Evolutionary conservation across 64 coral and sea anemone species (phyloP).

Genomic region (Stichodactyla mertensii): DNA sequence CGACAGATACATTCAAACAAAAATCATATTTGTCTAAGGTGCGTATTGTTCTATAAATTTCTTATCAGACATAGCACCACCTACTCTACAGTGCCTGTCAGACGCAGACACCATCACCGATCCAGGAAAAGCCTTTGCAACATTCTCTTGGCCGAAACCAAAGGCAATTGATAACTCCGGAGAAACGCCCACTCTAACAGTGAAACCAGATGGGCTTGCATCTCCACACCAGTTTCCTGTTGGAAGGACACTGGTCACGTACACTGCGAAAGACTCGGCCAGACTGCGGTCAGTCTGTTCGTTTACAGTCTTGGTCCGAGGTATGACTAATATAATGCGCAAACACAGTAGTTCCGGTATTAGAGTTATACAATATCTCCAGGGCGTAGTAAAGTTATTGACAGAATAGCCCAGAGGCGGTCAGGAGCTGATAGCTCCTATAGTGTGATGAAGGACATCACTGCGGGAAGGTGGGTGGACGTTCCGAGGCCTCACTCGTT

Average conservation of each 20-base stretch:
- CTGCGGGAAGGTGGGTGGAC: no score
- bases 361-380: no score
- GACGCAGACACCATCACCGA: constrained; percentile 5
- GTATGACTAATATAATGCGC: not conserved
- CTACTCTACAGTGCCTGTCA: constrained; percentile 17
- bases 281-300: constrained; percentile 8
- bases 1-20: not conserved
- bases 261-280: constrained; percentile 22
- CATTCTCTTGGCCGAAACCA: constrained; percentile 14
- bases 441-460: no score
- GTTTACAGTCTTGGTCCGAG: constrained; percentile 21
- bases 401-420: no score
- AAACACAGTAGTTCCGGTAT: not conserved
- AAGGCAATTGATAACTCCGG: constrained; percentile 40
- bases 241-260: constrained; percentile 30
- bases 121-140: constrained; percentile 33
- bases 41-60: not conserved
- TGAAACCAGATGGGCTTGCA: not conserved
- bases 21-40: not conserved
- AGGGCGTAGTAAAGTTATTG: no score
- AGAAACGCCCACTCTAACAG: not conserved
- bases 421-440: no score
- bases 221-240: constrained; percentile 23
- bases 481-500: no score
- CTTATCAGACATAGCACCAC: constrained; percentile 20